Percentiles rank a stretch among this genome's conserved stretches.
Conservation (phyloP, 1,140 invertebrate genomes). For the Trigoniulus corallinus region DNA sequence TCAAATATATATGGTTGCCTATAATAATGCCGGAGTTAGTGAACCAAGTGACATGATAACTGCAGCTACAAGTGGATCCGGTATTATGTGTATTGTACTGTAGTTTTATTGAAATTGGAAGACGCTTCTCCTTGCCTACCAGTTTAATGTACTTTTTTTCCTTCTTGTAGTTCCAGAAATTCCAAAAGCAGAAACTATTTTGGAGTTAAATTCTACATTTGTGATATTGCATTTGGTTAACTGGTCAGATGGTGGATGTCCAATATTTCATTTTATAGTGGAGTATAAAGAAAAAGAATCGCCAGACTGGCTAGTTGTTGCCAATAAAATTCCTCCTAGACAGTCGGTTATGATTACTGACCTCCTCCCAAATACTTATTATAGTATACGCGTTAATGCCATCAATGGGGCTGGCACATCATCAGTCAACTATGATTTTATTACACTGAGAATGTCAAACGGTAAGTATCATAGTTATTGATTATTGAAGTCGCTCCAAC, state of each 20-base stretch:
- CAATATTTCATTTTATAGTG: conserved; percentile 34
- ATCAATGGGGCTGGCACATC: conserved; percentile 60
- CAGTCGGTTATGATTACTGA: conserved; percentile 43
- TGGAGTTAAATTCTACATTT: conserved; percentile 23
- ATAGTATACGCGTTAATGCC: conserved; percentile 54
- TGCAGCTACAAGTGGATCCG: not conserved
- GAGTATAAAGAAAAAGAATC: conserved; percentile 24
- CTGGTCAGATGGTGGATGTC: conserved; percentile 36
- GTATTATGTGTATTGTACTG: not conserved
- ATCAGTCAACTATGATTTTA: conserved; percentile 53
- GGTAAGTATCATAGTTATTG: not conserved
- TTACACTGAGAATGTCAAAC: conserved; percentile 30
- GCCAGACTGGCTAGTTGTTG: conserved; percentile 12
- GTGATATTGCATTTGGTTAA: conserved; percentile 29
- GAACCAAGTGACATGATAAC: not conserved
- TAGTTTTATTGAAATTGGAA: not conserved
- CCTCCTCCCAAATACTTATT: conserved; percentile 55
- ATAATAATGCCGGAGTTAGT: conserved; percentile 36
- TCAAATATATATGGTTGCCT: conserved; percentile 77
- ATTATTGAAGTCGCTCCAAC: not conserved
- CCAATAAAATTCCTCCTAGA: conserved; percentile 16
- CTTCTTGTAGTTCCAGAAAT: conserved; percentile 1
- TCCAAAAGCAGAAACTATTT: not conserved
- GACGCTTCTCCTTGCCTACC: no score
- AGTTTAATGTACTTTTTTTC: not conserved